A percentile compares a stretch with the other conserved stretches of the same genome.
Conservation (phyloP, 2,797 vertebrate species). For the Amblyraja radiata region DNA sequence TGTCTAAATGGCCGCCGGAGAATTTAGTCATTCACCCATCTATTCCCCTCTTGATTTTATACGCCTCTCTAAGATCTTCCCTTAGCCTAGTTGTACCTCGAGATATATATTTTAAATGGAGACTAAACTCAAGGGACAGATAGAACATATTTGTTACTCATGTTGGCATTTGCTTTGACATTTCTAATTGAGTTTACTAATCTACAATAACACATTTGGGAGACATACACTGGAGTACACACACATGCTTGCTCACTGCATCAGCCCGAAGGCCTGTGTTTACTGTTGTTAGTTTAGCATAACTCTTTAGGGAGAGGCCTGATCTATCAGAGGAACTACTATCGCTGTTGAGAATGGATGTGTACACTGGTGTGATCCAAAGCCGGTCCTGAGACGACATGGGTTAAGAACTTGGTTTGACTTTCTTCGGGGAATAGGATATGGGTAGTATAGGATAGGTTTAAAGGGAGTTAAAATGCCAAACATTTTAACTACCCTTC, state of each 20-base stretch:
- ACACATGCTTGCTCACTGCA: neutral
- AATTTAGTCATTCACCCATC: too few species aligned
- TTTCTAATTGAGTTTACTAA: slow-evolving; percentile 26
- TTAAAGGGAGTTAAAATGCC: too few species aligned
- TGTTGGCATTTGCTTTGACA: neutral
- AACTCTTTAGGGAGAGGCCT: neutral
- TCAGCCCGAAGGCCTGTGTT: neutral
- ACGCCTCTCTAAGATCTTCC: neutral
- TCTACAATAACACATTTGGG: neutral
- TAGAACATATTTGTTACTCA: neutral
- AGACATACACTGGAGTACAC: neutral
- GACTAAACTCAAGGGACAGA: neutral
- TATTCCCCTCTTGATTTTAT: too few species aligned
- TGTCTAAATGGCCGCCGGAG: too few species aligned
- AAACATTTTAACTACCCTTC: too few species aligned
- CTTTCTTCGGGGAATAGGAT: neutral
- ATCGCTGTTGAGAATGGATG: neutral
- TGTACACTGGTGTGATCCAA: neutral
- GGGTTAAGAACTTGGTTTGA: neutral
- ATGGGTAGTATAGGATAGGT: too few species aligned
- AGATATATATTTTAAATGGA: neutral
- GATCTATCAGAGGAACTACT: neutral
- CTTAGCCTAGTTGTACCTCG: neutral
- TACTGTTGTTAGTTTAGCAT: neutral
- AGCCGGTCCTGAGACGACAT: neutral